These are phyloP conservation scores for Palloptera scutellata DNA, from an alignment of 2,888 invertebrate species.

Conservation along the genomic window DNA sequence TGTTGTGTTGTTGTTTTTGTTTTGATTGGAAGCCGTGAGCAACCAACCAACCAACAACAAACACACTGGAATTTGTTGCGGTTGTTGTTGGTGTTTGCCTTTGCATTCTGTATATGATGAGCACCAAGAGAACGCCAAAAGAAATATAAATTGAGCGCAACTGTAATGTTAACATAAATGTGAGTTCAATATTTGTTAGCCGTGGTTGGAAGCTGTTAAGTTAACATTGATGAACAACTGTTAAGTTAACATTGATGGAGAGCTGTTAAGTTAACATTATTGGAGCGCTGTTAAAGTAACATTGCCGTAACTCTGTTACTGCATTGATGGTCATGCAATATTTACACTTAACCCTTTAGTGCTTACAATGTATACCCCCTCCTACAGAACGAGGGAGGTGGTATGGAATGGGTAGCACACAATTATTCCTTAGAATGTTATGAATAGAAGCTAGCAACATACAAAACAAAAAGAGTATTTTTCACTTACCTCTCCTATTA, in stretches of 20 bases:
- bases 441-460: constrained; percentile 20
- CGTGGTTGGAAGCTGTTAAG: no score
- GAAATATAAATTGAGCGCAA: neutral
- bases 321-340: neutral
- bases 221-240: no score
- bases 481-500: constrained; percentile 61
- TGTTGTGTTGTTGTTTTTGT: no score
- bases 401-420: neutral
- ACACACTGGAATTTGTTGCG: neutral
- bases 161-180: no score
- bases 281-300: no score
- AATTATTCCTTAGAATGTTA: constrained; percentile 8
- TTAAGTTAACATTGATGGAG: no score
- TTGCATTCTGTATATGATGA: no score
- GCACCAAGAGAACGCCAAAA: no score
- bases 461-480: constrained; percentile 8
- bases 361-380: no score
- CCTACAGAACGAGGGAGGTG: constrained; percentile 1
- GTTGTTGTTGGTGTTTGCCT: no score
- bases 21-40: constrained; percentile 15
- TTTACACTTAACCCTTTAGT: constrained; percentile 7
- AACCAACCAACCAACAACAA: constrained; percentile 12
- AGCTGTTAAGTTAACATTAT: no score
- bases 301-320: neutral
- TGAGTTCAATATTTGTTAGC: no score